phyloP scores from a whole-genome alignment of 2,113 vertebrate species.

The Sebastes schlegelii region DNA sequence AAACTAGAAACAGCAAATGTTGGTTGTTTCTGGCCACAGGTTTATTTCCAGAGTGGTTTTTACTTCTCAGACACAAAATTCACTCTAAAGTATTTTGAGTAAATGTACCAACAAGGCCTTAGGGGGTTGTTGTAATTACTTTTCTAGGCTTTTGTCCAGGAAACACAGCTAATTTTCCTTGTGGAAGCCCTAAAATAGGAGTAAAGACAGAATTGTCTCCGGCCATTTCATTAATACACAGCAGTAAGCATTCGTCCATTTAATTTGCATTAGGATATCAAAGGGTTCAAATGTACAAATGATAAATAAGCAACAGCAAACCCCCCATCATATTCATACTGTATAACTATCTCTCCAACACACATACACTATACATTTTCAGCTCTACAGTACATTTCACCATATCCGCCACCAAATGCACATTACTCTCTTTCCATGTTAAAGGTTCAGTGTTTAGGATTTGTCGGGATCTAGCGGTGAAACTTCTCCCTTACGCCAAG shows the following conservation, averaged over 20 bases:
- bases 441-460: too few relatives aligned
- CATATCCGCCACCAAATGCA: too few relatives aligned
- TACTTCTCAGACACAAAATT: constrained; percentile 35
- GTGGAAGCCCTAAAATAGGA: constrained; percentile 35
- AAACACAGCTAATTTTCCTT: constrained; percentile 48
- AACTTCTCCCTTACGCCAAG: too few relatives aligned
- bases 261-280: constrained; percentile 28
- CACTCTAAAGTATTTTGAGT: constrained; percentile 25
- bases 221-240: constrained; percentile 31
- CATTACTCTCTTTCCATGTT: background rate
- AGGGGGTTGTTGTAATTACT: constrained; percentile 57
- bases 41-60: constrained; percentile 27
- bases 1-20: constrained; percentile 10
- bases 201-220: constrained; percentile 40
- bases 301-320: background rate
- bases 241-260: constrained; percentile 11
- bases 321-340: background rate
- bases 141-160: constrained; percentile 50
- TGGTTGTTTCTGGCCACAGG: constrained; percentile 3
- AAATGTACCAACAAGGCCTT: constrained; percentile 55
- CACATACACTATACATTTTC: background rate
- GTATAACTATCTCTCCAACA: background rate
- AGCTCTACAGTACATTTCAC: background rate
- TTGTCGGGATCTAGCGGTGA: too few relatives aligned
- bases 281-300: background rate